phyloP scores from a whole-genome alignment of 1,140 invertebrate genomes.

The Drepana arcuata region DNA sequence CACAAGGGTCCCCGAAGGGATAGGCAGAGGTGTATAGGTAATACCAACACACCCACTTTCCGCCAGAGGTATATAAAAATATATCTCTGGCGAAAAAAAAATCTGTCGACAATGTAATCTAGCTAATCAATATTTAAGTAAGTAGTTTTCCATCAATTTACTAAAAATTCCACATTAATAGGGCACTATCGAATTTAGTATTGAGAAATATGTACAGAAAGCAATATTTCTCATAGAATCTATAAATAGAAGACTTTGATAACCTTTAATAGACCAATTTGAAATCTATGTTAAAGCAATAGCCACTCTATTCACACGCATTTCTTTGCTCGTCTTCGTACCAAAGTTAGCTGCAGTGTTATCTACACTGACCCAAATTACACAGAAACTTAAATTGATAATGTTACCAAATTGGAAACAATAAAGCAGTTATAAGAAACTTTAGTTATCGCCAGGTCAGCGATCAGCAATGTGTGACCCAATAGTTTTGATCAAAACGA shows the following conservation, averaged over 20 bases:
- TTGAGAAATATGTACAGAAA: not conserved
- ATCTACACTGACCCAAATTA: constrained; percentile 49
- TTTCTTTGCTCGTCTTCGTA: not conserved
- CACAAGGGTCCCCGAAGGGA: too few species aligned
- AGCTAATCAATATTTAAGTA: too few species aligned
- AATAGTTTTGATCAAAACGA: too few species aligned
- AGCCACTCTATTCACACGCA: not conserved
- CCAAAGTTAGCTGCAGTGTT: constrained; percentile 19
- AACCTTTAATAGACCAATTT: not conserved
- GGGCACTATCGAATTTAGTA: too few species aligned
- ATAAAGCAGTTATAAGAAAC: constrained; percentile 28
- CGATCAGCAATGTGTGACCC: too few species aligned
- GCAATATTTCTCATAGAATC: not conserved
- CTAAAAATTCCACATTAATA: too few species aligned
- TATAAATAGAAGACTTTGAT: not conserved
- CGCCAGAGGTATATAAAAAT: too few species aligned
- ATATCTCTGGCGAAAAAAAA: too few species aligned
- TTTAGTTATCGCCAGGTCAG: not conserved
- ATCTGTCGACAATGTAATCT: too few species aligned
- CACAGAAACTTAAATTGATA: constrained; percentile 41
- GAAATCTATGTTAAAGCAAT: not conserved
- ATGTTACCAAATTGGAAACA: constrained; percentile 45
- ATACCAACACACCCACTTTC: too few species aligned
- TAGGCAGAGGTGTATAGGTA: too few species aligned
- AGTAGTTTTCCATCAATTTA: too few species aligned